Evolutionary conservation across 1,140 invertebrate species (phyloP).

Genomic region (Lysiphlebus fabarum): DNA sequence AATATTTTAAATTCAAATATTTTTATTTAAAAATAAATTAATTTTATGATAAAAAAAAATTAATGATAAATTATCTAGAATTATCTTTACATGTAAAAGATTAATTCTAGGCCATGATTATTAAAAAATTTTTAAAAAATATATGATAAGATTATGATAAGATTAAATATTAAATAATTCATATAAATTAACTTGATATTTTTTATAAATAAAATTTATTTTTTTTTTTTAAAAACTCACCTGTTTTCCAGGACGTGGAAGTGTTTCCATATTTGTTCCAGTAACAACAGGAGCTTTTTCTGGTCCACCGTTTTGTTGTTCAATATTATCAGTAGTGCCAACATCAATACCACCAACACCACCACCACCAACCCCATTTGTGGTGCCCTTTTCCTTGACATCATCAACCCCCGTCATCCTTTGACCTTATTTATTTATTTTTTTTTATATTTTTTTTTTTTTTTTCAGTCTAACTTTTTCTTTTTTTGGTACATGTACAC

Average conservation of each 20-base stretch:
- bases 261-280: conserved; percentile 61
- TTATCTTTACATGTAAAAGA: no score
- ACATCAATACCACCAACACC: conserved; percentile 42
- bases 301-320: conserved; percentile 46
- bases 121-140: no score
- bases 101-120: no score
- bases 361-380: conserved; percentile 31
- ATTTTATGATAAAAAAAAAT: no score
- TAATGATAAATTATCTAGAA: no score
- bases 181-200: no score
- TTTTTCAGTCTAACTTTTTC: conserved; percentile 28
- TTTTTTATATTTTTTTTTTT: conserved; percentile 34
- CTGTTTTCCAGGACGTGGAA: conserved; percentile 59
- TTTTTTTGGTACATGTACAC: conserved; percentile 5
- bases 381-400: conserved; percentile 30
- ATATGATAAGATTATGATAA: no score
- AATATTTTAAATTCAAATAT: no score
- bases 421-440: conserved; percentile 36
- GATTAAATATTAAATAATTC: no score
- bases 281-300: conserved; percentile 62
- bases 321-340: conserved; percentile 54
- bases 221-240: no score
- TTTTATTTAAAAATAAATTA: no score
- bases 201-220: no score
- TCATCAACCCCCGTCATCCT: conserved; percentile 49